A percentile compares a stretch with the other conserved stretches of the same genome.
Evolutionary conservation across 1,140 invertebrate species (phyloP).

Genomic region (Sinonovacula constricta): DNA sequence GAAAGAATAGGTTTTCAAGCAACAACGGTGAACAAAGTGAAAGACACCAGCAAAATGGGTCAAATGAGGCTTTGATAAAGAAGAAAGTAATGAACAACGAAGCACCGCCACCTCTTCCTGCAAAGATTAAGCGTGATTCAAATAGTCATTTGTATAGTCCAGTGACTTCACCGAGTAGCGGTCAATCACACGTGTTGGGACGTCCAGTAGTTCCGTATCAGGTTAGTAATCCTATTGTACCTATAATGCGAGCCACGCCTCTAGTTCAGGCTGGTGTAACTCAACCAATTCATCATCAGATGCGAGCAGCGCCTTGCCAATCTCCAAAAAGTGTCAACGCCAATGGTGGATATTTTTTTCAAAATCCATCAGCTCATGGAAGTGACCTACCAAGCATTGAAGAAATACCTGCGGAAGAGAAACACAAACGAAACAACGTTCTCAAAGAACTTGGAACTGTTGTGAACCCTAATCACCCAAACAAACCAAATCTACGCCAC

Average conservation of each 20-base stretch:
- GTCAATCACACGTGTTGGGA: slow-evolving; percentile 10
- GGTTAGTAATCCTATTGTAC: slow-evolving; percentile 57
- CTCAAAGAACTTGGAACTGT: slow-evolving; percentile 62
- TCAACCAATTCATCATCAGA: slow-evolving; percentile 53
- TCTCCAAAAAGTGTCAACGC: slow-evolving; percentile 45
- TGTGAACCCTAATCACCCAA: slow-evolving; percentile 55
- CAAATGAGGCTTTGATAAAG: not conserved
- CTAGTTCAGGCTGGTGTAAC: slow-evolving; percentile 62
- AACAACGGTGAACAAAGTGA: not conserved
- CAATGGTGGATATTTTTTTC: slow-evolving; percentile 1
- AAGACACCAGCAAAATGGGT: too few relatives aligned
- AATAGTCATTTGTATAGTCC: not conserved
- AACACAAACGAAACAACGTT: slow-evolving; percentile 58
- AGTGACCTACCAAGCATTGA: slow-evolving; percentile 45
- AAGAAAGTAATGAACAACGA: slow-evolving; percentile 24
- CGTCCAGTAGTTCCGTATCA: slow-evolving; percentile 33
- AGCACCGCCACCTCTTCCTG: slow-evolving; percentile 30
- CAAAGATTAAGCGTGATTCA: slow-evolving; percentile 6
- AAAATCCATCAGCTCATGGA: slow-evolving; percentile 6
- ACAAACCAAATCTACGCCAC: slow-evolving; percentile 47
- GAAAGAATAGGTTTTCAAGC: slow-evolving; percentile 15
- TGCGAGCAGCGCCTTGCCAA: slow-evolving; percentile 59
- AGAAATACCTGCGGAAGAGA: slow-evolving; percentile 62
- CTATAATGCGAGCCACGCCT: slow-evolving; percentile 60
- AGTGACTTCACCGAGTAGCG: not conserved